Evolutionary conservation across 2,113 vertebrate genomes (phyloP).

Genomic region (Nestor notabilis): DNA sequence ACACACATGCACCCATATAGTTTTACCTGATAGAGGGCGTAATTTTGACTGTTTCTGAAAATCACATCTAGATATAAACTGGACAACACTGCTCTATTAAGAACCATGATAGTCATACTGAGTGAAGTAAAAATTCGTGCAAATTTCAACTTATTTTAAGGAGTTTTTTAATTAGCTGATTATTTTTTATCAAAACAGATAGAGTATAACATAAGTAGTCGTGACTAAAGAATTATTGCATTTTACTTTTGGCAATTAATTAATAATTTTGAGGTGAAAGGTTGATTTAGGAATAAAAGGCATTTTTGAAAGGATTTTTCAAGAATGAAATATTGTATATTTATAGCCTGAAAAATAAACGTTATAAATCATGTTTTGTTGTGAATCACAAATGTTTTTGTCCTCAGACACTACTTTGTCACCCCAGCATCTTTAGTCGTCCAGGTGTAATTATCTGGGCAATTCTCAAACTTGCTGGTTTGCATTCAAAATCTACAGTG

Average conservation of each 20-base stretch:
- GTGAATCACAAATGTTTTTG: neutral
- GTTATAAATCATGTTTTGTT: neutral
- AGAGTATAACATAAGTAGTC: neutral
- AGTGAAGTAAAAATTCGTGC: neutral
- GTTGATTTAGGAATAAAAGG: neutral
- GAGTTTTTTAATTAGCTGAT: neutral
- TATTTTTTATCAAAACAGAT: neutral
- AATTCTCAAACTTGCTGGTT: neutral
- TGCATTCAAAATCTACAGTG: neutral
- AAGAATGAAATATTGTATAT: neutral
- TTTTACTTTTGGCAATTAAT: neutral
- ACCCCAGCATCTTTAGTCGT: neutral
- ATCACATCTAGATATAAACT: neutral
- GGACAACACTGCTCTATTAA: neutral
- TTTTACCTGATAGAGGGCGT: neutral
- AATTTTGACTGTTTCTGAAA: neutral
- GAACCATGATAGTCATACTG: neutral
- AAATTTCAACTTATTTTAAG: neutral
- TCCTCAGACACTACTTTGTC: neutral
- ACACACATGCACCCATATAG: fast-evolving
- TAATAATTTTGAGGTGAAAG: neutral
- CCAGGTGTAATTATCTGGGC: neutral
- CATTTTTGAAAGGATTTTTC: neutral
- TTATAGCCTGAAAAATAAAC: neutral
- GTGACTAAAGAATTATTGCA: neutral